phyloP scores from a whole-genome alignment of 2,888 invertebrate species.

The Rhabditophanes sp. region DNA sequence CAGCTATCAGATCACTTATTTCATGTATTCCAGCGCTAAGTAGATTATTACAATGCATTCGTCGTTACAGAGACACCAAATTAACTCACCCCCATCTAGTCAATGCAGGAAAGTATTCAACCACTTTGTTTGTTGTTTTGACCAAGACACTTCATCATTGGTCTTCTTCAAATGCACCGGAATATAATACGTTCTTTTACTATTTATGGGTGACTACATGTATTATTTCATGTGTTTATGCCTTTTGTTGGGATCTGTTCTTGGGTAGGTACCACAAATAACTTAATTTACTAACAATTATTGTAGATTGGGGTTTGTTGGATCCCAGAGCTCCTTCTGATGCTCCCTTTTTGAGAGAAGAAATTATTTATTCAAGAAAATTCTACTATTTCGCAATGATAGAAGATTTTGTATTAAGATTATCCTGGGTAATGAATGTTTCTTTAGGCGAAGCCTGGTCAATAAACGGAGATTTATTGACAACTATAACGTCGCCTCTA shows the following conservation, averaged over 20 bases:
- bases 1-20: conserved; percentile 65
- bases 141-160: conserved; percentile 49
- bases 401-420: conserved; percentile 78
- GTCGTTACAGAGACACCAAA: conserved; percentile 79
- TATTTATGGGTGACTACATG: conserved; percentile 62
- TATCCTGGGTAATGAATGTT: conserved; percentile 74
- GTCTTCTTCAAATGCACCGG: conserved; percentile 55
- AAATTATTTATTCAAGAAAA: conserved; percentile 43
- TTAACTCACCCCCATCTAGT: conserved; percentile 77
- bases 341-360: conserved; percentile 54
- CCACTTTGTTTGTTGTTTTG: conserved; percentile 80
- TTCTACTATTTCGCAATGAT: conserved; percentile 86
- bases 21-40: conserved; percentile 90
- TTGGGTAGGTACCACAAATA: conserved; percentile 64
- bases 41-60: conserved; percentile 84
- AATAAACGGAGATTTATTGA: conserved; percentile 36
- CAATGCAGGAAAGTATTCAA: conserved; percentile 94
- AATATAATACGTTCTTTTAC: conserved; percentile 31
- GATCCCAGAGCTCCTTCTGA: conserved; percentile 70
- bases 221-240: conserved; percentile 74
- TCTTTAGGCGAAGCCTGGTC: conserved; percentile 50
- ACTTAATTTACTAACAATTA: conserved; percentile 77
- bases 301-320: conserved; percentile 73
- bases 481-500: conserved; percentile 37
- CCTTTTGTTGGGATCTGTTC: conserved; percentile 82